These are phyloP conservation scores for Trichogramma dendrolimi DNA, from an alignment of 2,888 invertebrate species.

Conservation along the genomic window DNA sequence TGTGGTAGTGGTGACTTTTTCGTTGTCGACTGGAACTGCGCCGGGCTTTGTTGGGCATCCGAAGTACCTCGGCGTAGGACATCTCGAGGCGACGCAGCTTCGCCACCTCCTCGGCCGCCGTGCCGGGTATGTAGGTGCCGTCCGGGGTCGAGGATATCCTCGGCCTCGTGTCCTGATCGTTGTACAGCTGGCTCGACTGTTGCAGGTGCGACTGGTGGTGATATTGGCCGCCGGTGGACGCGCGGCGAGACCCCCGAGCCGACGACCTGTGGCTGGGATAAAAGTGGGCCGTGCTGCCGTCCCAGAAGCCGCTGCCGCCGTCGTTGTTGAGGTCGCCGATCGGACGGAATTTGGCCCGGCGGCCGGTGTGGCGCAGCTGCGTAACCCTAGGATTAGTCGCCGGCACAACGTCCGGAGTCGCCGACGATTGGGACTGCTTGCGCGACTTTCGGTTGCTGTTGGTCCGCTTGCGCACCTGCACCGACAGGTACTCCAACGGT, in stretches of 20 bases:
- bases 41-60: constrained; percentile 63
- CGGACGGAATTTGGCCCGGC: constrained; percentile 57
- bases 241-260: constrained; percentile 53
- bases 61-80: constrained; percentile 80
- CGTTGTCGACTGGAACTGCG: constrained; percentile 1
- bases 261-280: constrained; percentile 49
- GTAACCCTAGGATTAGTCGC: constrained; percentile 63
- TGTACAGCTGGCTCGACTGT: constrained; percentile 10
- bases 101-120: constrained; percentile 78
- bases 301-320: constrained; percentile 58
- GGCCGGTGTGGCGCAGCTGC: constrained; percentile 56
- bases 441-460: constrained; percentile 30
- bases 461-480: constrained; percentile 61
- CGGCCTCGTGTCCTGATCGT: not conserved
- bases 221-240: constrained; percentile 1
- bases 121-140: constrained; percentile 61
- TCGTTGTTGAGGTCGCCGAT: constrained; percentile 47
- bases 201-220: constrained; percentile 11
- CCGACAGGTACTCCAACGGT: constrained; percentile 70
- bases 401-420: constrained; percentile 17
- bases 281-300: constrained; percentile 68
- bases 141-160: constrained; percentile 28
- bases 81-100: constrained; percentile 75
- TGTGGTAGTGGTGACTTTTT: constrained; percentile 3
- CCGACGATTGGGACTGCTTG: not conserved